Conservation (phyloP, 2,797 vertebrate species). For the Epinephelus awoara region DNA sequence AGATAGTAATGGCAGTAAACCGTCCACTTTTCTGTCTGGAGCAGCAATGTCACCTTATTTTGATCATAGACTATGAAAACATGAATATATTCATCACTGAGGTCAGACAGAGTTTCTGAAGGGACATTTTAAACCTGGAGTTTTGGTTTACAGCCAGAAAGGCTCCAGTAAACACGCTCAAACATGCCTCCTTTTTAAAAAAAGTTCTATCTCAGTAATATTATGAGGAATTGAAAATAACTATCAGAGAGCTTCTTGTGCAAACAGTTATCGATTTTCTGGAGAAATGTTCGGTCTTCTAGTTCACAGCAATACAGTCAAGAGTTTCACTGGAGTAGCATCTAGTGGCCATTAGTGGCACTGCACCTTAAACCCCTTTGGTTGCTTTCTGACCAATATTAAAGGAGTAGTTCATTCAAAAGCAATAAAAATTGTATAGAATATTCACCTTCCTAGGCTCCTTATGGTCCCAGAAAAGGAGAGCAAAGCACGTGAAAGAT, state of each 20-base stretch:
- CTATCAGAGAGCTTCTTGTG: not conserved
- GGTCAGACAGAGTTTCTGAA: not conserved
- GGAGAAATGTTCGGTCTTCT: too few relatives aligned
- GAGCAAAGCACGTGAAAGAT: too few relatives aligned
- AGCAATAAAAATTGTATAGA: too few relatives aligned
- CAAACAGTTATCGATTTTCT: too few relatives aligned
- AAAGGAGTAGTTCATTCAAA: too few relatives aligned
- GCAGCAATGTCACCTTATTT: not conserved
- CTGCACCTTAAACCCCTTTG: not conserved
- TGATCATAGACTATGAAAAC: not conserved
- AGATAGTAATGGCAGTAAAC: not conserved
- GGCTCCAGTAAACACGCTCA: not conserved
- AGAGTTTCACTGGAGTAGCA: not conserved
- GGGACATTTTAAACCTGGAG: not conserved
- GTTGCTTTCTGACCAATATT: too few relatives aligned
- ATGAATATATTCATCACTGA: not conserved
- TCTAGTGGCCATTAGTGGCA: not conserved
- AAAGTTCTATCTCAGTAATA: not conserved
- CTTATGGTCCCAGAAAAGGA: too few relatives aligned
- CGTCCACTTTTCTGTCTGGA: not conserved
- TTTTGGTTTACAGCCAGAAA: not conserved
- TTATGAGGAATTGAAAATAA: not conserved
- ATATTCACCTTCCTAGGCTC: too few relatives aligned
- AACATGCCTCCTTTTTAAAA: not conserved
- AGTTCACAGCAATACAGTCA: too few relatives aligned